phyloP scores from a whole-genome alignment of 2,797 vertebrate genomes.

The Okamejei kenojei region DNA sequence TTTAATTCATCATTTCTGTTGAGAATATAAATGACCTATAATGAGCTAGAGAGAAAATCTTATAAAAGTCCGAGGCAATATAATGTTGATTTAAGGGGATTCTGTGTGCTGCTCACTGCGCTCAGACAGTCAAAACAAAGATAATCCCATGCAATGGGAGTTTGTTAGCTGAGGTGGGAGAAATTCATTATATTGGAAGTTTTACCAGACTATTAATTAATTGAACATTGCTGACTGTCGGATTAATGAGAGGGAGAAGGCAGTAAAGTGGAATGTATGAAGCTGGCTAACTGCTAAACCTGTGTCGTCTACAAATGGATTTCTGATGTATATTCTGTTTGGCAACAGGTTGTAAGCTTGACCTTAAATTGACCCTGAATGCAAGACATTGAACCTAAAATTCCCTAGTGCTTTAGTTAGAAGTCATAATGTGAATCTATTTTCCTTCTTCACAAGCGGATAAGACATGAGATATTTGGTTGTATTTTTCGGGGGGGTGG shows the following conservation, averaged over 20 bases:
- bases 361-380: background rate
- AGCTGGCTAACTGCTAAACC: background rate
- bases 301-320: background rate
- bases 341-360: constrained; percentile 1
- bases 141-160: background rate
- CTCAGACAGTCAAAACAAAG: background rate
- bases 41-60: background rate
- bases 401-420: background rate
- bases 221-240: background rate
- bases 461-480: background rate
- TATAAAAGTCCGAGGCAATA: background rate
- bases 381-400: background rate
- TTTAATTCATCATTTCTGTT: background rate
- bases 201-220: constrained; percentile 20
- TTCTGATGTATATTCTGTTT: background rate
- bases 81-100: background rate
- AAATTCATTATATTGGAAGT: background rate
- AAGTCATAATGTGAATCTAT: background rate
- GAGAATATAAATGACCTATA: background rate
- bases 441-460: background rate
- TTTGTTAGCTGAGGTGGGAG: background rate
- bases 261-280: background rate
- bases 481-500: background rate
- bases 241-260: background rate
- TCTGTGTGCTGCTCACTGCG: background rate